These are phyloP conservation scores for Meandrina meandrites DNA, from an alignment of 92 coral and sea anemone genomes.

Conservation along the genomic window DNA sequence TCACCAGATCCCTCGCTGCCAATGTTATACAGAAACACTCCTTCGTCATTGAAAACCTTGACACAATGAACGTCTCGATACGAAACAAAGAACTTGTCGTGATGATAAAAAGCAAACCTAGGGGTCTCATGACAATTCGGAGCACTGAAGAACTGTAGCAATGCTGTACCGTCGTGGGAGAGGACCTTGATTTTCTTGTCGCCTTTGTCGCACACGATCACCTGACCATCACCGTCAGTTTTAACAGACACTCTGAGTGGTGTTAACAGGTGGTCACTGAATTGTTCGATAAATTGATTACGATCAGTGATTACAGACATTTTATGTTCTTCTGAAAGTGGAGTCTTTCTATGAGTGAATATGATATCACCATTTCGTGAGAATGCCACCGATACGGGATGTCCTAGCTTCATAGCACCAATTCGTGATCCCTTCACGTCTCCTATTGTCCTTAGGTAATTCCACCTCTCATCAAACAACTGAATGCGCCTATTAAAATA, in stretches of 20 bases:
- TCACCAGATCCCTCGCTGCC: slow-evolving; percentile 34
- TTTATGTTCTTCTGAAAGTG: not conserved
- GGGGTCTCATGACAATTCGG: slow-evolving; percentile 2
- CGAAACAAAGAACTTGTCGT: slow-evolving; percentile 11
- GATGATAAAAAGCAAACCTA: slow-evolving; percentile 5
- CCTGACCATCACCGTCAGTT: slow-evolving; percentile 17
- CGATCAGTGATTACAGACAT: slow-evolving; percentile 38
- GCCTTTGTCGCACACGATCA: slow-evolving; percentile 20
- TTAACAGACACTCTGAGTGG: slow-evolving; percentile 28
- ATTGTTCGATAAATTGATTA: slow-evolving; percentile 48
- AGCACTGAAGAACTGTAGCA: slow-evolving; percentile 11
- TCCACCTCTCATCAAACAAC: slow-evolving; percentile 2
- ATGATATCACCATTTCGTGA: slow-evolving; percentile 12
- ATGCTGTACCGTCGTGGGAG: slow-evolving; percentile 10
- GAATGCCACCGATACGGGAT: slow-evolving; percentile 19
- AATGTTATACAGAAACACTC: slow-evolving; percentile 42
- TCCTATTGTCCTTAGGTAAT: not conserved
- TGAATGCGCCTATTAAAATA: not conserved
- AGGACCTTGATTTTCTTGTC: slow-evolving; percentile 27
- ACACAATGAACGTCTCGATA: slow-evolving; percentile 27
- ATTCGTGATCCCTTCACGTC: not conserved
- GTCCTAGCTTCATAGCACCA: not conserved
- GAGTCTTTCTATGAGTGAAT: not conserved
- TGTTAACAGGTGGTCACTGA: slow-evolving; percentile 16
- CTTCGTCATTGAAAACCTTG: slow-evolving; percentile 56